Evolutionary conservation across 2,888 invertebrate genomes (phyloP), one percentile per base, ranked within the genome.

Genomic region (Agrochola litura): DNA sequence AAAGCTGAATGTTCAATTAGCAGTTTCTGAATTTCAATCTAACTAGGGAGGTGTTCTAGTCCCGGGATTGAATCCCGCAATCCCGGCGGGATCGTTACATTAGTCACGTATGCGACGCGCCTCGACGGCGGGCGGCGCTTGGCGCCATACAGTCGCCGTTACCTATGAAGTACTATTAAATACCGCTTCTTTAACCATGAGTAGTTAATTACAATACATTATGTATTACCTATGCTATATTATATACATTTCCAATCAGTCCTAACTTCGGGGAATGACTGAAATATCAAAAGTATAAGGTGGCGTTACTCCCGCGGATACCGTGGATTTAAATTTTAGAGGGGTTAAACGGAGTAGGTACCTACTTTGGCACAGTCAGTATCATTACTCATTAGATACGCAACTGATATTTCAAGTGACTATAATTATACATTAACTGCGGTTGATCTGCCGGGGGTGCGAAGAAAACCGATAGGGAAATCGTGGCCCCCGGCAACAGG

Each of bases 41-140:
- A 71, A 86, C 12, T 63, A 37, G 49, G 63, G 74, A 83, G 61
- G 58, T 69, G 70, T 63, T 75, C 60, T 30, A 58, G 66, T 82
- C 74, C 77, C 75, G 84, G 82, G 68, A 88, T 82, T 71, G 68
- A 54, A 82, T 82, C 87, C 89, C 78, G 89, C 85, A 85, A 86
- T 88, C 89, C 82, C 79, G 46, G 89, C 76, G 87, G 91, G 90
- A 88, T 85, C 85, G 87, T 84, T 79, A 88, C 85, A 92, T 93
- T 91, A 91, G 91, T 93, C 92, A 92, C 92, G 91, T 92, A 92
- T 91, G 90, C 90, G 91, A 85, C 91, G 89, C 91, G 91, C 87
- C 88, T 72, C 63, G 79, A 70, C 83, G 92, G 91, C 92, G 92
- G 92, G 91, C 92, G 92, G 92, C 92, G 85, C 86, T 86, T 79